phyloP scores from a whole-genome alignment of 2,113 vertebrate genomes.

The Perccottus glenii region DNA sequence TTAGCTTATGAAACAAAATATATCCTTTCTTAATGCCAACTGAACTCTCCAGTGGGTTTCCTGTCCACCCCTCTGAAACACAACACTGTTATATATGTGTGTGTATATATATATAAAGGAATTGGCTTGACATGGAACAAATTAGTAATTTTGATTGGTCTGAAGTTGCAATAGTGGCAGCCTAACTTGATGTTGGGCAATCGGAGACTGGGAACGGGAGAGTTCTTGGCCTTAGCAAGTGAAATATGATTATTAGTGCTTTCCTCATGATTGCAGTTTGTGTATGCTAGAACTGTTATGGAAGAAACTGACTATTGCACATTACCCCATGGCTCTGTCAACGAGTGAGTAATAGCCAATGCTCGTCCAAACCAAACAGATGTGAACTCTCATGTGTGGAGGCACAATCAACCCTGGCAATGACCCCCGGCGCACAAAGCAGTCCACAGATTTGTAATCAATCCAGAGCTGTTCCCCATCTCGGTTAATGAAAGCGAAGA shows the following conservation, averaged over 20 bases:
- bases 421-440: constrained; percentile 11
- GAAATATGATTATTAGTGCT: not conserved
- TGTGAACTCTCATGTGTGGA: constrained; percentile 1
- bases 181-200: not conserved
- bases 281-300: constrained; percentile 1
- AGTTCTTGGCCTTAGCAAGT: not conserved
- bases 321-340: not conserved
- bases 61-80: no score
- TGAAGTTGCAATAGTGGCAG: no score
- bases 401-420: not conserved
- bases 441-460: constrained; percentile 12
- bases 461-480: constrained; percentile 3
- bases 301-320: not conserved
- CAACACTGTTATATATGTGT: no score
- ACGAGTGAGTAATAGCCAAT: not conserved
- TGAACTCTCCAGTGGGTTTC: no score
- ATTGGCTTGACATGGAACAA: no score
- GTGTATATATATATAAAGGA: no score
- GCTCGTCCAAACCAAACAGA: not conserved
- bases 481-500: constrained; percentile 44
- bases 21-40: no score
- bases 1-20: no score
- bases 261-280: not conserved
- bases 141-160: no score
- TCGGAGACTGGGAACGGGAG: not conserved